These are phyloP conservation scores for Saccopteryx leptura DNA, from an alignment of 2,113 vertebrate species.

Conservation along the genomic window DNA sequence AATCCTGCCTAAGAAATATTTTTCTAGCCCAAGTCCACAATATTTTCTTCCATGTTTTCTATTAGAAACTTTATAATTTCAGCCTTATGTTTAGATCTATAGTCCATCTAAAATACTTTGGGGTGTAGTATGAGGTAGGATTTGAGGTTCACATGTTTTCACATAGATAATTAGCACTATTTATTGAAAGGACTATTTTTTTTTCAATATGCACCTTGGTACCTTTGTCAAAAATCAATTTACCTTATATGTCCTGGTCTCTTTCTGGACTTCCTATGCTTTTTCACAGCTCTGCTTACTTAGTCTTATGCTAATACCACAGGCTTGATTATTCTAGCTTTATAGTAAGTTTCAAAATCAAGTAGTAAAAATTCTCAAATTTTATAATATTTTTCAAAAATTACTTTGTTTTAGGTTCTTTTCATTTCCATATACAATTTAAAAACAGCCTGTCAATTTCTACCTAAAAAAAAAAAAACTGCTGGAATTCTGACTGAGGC, in stretches of 20 bases:
- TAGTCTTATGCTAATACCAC: neutral
- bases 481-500: conserved; percentile 43
- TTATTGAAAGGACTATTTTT: conserved; percentile 4
- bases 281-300: neutral
- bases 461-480: neutral
- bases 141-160: neutral
- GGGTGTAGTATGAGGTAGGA: neutral
- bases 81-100: neutral
- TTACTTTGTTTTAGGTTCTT: neutral
- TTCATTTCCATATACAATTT: neutral
- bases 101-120: neutral
- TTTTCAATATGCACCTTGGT: neutral
- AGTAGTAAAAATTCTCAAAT: neutral
- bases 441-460: neutral
- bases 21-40: neutral
- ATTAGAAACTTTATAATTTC: conserved; percentile 27
- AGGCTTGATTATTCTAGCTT: neutral
- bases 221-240: conserved; percentile 11
- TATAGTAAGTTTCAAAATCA: conserved; percentile 22
- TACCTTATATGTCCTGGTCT: neutral
- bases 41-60: conserved; percentile 53
- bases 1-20: neutral
- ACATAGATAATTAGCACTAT: neutral
- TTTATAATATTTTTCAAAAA: conserved; percentile 2
- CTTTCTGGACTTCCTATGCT: neutral